These are phyloP conservation scores for Muscicapa comitata DNA, from an alignment of 2,797 vertebrate species.

Conservation along the genomic window DNA sequence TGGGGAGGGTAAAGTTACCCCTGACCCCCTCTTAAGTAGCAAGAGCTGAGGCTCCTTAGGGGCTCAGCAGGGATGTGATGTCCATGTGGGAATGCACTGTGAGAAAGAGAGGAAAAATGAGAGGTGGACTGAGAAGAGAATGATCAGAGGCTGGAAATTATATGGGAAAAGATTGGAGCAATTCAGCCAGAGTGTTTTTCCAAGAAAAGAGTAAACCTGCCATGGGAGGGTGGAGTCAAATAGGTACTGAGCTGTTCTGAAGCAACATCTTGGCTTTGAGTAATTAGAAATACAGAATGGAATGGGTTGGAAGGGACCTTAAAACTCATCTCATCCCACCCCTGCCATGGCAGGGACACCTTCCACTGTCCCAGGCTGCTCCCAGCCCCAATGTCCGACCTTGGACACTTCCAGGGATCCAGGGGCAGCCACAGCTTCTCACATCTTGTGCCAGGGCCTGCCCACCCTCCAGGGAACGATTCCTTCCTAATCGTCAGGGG, in stretches of 20 bases:
- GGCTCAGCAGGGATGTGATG: background rate
- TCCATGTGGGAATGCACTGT: background rate
- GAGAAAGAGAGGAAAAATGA: background rate
- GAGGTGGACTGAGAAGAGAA: background rate
- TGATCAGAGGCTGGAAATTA: background rate
- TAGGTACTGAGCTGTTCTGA: background rate
- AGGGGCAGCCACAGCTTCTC: background rate
- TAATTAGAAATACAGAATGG: background rate
- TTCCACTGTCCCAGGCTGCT: accelerated
- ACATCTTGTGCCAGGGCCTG: background rate
- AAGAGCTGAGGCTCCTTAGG: background rate
- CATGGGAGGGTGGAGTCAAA: background rate
- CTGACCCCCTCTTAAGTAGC: background rate
- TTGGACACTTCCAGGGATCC: background rate
- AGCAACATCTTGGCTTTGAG: background rate
- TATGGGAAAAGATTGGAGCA: background rate
- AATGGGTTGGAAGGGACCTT: background rate
- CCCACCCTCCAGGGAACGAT: background rate
- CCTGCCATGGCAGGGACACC: background rate
- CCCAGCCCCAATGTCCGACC: background rate
- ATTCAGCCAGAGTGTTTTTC: background rate
- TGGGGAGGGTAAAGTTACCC: background rate
- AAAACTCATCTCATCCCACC: accelerated
- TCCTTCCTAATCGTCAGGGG: background rate
- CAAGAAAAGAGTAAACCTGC: background rate